A percentile compares a stretch with the other conserved stretches of the same genome.
Evolutionary conservation across 2,113 vertebrate species (phyloP).

Genomic region (Hyperoodon ampullatus): DNA sequence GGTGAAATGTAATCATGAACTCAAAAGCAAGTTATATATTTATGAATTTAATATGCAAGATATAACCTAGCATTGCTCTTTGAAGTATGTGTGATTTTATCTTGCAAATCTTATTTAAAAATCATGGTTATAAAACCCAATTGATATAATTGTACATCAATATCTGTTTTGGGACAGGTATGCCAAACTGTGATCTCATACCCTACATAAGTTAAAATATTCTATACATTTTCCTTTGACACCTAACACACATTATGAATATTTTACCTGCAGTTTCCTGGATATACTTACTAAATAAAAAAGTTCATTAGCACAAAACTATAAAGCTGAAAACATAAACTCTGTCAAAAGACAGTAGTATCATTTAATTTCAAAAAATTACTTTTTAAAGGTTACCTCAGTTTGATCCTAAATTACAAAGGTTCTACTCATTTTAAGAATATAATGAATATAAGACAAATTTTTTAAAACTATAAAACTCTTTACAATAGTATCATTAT

Average conservation of each 20-base stretch:
- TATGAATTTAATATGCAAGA: slow-evolving; percentile 11
- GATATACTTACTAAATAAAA: slow-evolving; percentile 67
- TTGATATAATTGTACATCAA: background rate
- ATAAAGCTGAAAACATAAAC: slow-evolving; percentile 23
- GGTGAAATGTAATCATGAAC: background rate
- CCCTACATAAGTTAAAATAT: slow-evolving; percentile 46
- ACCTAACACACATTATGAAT: slow-evolving; percentile 52
- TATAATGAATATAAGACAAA: slow-evolving; percentile 6
- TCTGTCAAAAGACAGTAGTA: slow-evolving; percentile 40
- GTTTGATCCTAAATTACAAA: slow-evolving; percentile 42
- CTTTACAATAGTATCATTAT: background rate
- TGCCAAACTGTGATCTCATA: slow-evolving; percentile 47
- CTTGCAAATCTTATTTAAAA: slow-evolving; percentile 40
- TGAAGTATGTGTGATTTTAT: background rate
- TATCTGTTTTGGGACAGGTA: slow-evolving; percentile 42
- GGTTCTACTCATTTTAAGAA: slow-evolving; percentile 4
- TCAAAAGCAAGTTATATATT: slow-evolving; percentile 52
- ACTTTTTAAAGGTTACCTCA: slow-evolving; percentile 56
- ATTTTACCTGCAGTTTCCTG: slow-evolving; percentile 61
- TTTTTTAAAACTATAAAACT: slow-evolving; percentile 29
- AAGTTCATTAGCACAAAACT: slow-evolving; percentile 35
- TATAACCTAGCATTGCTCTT: slow-evolving; percentile 37
- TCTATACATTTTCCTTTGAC: slow-evolving; percentile 67
- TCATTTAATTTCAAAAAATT: background rate
- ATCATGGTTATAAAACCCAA: slow-evolving; percentile 39